These are phyloP conservation scores for Hydriomena furcata DNA, from an alignment of 2,888 invertebrate genomes.

Conservation along the genomic window DNA sequence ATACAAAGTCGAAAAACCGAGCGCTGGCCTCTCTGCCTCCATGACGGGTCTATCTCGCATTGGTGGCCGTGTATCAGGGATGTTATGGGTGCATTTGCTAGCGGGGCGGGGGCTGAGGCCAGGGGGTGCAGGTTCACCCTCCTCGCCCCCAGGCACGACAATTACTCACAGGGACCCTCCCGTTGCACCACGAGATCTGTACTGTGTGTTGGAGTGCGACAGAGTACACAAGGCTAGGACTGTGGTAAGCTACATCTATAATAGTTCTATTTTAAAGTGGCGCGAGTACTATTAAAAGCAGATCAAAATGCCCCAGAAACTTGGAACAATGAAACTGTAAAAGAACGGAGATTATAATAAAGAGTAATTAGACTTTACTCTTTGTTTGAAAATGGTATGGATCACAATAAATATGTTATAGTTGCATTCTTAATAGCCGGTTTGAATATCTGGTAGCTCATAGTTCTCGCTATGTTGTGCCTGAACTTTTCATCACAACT, in stretches of 20 bases:
- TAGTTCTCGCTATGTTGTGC: too few relatives aligned
- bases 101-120: slow-evolving; percentile 94
- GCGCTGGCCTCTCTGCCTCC: slow-evolving; percentile 81
- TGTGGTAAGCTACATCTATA: slow-evolving; percentile 85
- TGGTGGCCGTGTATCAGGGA: slow-evolving; percentile 88
- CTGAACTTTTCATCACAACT: too few relatives aligned
- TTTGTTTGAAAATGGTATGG: too few relatives aligned
- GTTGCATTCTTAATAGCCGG: too few relatives aligned
- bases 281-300: too few relatives aligned
- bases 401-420: too few relatives aligned
- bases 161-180: slow-evolving; percentile 74
- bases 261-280: too few relatives aligned
- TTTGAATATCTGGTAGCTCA: too few relatives aligned
- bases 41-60: slow-evolving; percentile 80
- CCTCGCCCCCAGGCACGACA: slow-evolving; percentile 86
- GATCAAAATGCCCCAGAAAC: too few relatives aligned
- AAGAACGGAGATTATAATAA: too few relatives aligned
- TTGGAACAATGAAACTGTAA: too few relatives aligned
- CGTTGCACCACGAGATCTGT: slow-evolving; percentile 90
- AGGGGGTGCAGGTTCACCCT: slow-evolving; percentile 86
- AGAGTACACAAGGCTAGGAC: slow-evolving; percentile 98
- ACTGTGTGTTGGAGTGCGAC: slow-evolving; percentile 99
- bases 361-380: too few relatives aligned
- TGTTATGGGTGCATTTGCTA: slow-evolving; percentile 94
- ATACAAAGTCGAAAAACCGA: slow-evolving; percentile 93